phyloP scores from a whole-genome alignment of 2,888 invertebrate species.

The Lochmaea capreae region DNA sequence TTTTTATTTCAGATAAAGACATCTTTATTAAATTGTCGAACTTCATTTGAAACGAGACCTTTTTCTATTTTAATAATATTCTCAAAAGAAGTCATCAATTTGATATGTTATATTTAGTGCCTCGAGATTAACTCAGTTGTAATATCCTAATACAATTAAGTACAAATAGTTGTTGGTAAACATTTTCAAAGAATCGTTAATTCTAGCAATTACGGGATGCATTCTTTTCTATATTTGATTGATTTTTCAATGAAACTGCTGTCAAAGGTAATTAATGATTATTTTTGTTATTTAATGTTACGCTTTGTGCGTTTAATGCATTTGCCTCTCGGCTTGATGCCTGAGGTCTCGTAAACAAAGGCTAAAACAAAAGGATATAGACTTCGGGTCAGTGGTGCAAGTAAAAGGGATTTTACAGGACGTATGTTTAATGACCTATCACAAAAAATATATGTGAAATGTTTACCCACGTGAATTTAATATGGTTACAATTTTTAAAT shows the following conservation, averaged over 20 bases:
- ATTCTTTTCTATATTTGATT: constrained; percentile 36
- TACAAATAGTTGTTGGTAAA: neutral
- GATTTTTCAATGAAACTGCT: constrained; percentile 35
- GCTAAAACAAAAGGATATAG: constrained; percentile 18
- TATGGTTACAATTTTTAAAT: neutral
- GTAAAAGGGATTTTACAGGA: constrained; percentile 5
- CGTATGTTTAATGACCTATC: constrained; percentile 11
- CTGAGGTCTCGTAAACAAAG: constrained; percentile 23
- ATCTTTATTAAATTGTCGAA: too few relatives aligned
- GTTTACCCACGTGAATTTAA: neutral
- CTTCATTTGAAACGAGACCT: too few relatives aligned
- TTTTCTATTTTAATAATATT: too few relatives aligned
- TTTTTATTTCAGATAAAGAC: too few relatives aligned
- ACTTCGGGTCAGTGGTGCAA: constrained; percentile 20
- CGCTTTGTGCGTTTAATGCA: constrained; percentile 21
- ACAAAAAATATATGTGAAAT: constrained; percentile 4
- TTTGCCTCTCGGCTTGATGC: constrained; percentile 26
- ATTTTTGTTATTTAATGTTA: constrained; percentile 32
- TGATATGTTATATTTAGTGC: too few relatives aligned
- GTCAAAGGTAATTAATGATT: constrained; percentile 34
- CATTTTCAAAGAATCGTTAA: constrained; percentile 13
- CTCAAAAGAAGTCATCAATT: too few relatives aligned
- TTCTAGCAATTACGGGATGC: constrained; percentile 34
- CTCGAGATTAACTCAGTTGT: neutral
- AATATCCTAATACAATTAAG: neutral